A percentile compares a stretch with the other conserved stretches of the same genome.
These are phyloP conservation scores for Discoglossus pictus DNA, from an alignment of 2,797 vertebrate genomes.

Conservation along the genomic window DNA sequence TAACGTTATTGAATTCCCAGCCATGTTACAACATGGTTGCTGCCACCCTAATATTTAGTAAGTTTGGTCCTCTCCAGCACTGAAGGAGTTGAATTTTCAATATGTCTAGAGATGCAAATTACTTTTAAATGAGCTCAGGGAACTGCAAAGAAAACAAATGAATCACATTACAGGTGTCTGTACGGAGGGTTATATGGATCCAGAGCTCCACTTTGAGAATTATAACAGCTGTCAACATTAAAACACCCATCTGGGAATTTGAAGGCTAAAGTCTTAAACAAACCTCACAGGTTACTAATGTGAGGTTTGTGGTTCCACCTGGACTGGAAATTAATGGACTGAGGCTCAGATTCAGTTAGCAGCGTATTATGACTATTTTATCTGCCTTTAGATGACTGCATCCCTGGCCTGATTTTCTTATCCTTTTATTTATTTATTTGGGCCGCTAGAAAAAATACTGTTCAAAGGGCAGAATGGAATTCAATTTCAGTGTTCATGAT, in stretches of 20 bases:
- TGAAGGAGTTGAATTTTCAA: slow-evolving; percentile 52
- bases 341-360: slow-evolving; percentile 54
- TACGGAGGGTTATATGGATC: slow-evolving; percentile 57
- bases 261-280: slow-evolving; percentile 62
- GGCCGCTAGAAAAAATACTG: slow-evolving; percentile 32
- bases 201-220: slow-evolving; percentile 63
- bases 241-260: slow-evolving; percentile 60
- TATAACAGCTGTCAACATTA: slow-evolving; percentile 68
- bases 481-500: slow-evolving; percentile 43
- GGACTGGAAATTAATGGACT: slow-evolving; percentile 59
- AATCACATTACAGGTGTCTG: slow-evolving; percentile 65
- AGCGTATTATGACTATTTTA: slow-evolving; percentile 53
- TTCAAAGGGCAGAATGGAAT: slow-evolving; percentile 48
- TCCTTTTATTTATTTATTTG: slow-evolving; percentile 48
- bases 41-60: no score
- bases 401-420: slow-evolving; percentile 45
- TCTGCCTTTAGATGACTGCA: slow-evolving; percentile 53
- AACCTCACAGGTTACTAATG: slow-evolving; percentile 62
- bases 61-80: slow-evolving; percentile 14
- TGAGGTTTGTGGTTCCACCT: slow-evolving; percentile 53
- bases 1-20: no score
- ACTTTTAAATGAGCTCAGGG: slow-evolving; percentile 64
- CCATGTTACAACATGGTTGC: no score
- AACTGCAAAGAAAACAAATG: slow-evolving; percentile 64
- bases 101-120: slow-evolving; percentile 58